phyloP scores from a whole-genome alignment of 1,140 invertebrate species.

The Ridgeia piscesae region DNA sequence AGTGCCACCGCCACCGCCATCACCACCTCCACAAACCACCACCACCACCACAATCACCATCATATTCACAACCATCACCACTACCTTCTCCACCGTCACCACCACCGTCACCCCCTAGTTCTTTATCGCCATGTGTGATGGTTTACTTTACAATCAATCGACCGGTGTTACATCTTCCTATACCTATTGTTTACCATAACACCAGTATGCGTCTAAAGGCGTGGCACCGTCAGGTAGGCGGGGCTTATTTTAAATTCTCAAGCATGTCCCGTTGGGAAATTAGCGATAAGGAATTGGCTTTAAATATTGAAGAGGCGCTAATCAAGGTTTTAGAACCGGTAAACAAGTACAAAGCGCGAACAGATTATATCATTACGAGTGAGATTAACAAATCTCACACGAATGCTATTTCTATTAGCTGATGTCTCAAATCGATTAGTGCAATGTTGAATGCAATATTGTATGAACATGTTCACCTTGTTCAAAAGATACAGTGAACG shows the following conservation, averaged over 20 bases:
- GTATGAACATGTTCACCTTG: no score
- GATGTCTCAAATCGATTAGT: background rate
- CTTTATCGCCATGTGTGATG: background rate
- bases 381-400: background rate
- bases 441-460: no score
- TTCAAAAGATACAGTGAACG: background rate
- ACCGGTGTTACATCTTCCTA: background rate
- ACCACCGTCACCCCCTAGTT: no score
- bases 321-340: constrained; percentile 14
- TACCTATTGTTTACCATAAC: background rate
- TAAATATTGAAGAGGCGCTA: background rate
- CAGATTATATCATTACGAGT: constrained; percentile 17
- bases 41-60: no score
- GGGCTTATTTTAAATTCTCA: background rate
- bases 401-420: background rate
- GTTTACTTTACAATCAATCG: background rate
- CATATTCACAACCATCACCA: no score
- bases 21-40: no score
- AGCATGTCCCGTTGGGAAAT: background rate
- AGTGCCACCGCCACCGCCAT: no score
- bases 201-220: no score
- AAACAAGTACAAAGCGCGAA: background rate
- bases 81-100: no score
- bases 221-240: no score
- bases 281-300: constrained; percentile 5